Percentiles rank a stretch among this genome's conserved stretches.
phyloP scores from a whole-genome alignment of 2,113 vertebrate genomes.

The Plecotus auritus region DNA sequence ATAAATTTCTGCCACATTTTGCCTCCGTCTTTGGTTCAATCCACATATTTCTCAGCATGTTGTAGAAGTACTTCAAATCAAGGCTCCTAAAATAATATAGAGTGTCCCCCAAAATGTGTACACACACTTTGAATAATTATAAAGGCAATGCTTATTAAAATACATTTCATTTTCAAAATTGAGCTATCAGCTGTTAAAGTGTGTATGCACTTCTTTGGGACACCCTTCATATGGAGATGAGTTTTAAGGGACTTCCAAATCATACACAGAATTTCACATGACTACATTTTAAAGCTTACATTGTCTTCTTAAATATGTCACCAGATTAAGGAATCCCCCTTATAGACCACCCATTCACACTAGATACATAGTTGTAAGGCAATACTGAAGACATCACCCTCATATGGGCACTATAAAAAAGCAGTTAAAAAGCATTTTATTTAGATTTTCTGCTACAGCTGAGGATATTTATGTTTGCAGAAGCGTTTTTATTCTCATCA shows the following conservation, averaged over 20 bases:
- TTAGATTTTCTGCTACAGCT: background rate
- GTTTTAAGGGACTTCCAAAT: background rate
- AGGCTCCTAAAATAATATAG: background rate
- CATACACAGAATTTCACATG: background rate
- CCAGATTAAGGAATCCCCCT: background rate
- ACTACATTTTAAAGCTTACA: background rate
- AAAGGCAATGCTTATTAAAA: too few relatives aligned
- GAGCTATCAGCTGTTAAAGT: too few relatives aligned
- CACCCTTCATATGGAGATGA: background rate
- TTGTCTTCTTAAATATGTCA: background rate
- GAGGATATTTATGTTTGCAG: background rate
- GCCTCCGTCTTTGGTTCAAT: background rate
- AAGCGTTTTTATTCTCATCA: background rate
- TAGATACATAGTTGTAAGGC: background rate
- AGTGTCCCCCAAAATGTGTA: too few relatives aligned
- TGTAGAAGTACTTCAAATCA: background rate
- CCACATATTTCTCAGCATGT: background rate
- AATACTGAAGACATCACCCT: background rate
- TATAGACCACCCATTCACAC: background rate
- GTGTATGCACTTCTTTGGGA: too few relatives aligned
- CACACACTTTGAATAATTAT: too few relatives aligned
- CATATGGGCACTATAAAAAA: background rate
- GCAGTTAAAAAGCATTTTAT: background rate
- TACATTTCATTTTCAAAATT: too few relatives aligned
- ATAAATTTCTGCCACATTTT: background rate